These are phyloP conservation scores for Saxicola maurus DNA, from an alignment of 2,797 vertebrate species.

Conservation along the genomic window DNA sequence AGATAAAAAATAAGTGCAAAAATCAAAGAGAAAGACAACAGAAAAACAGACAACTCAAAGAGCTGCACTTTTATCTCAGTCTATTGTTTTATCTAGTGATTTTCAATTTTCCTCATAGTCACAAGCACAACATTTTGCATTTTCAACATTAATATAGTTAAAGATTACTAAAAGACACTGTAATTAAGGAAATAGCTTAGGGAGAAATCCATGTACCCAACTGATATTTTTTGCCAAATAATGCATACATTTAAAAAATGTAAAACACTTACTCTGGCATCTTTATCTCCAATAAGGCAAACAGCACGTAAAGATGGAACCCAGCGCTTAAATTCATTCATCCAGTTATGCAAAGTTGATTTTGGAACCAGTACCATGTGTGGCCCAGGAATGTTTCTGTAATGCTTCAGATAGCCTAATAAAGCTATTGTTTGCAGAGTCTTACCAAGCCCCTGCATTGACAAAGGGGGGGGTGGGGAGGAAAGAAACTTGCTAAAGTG, in stretches of 20 bases:
- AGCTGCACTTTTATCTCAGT: not conserved
- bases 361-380: slow-evolving; percentile 90
- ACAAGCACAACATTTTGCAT: not conserved
- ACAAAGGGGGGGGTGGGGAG: not conserved
- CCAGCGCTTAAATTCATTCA: slow-evolving; percentile 89
- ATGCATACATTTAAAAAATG: not conserved
- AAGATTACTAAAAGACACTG: not conserved
- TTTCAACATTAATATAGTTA: not conserved
- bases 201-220: not conserved
- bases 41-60: not conserved
- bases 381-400: slow-evolving; percentile 86
- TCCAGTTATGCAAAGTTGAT: slow-evolving; percentile 87
- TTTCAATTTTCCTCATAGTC: not conserved
- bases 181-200: not conserved
- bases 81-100: not conserved
- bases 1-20: not conserved
- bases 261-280: slow-evolving; percentile 77
- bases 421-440: slow-evolving; percentile 86
- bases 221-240: not conserved
- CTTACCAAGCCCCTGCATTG: slow-evolving; percentile 82
- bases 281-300: slow-evolving; percentile 86
- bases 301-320: slow-evolving; percentile 83
- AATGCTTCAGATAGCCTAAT: slow-evolving; percentile 86
- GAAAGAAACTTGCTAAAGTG: slow-evolving; percentile 2
- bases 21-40: not conserved